Percentiles rank a stretch among this genome's conserved stretches.
These are phyloP conservation scores for Pipa parva DNA, from an alignment of 2,113 vertebrate genomes.

Conservation along the genomic window DNA sequence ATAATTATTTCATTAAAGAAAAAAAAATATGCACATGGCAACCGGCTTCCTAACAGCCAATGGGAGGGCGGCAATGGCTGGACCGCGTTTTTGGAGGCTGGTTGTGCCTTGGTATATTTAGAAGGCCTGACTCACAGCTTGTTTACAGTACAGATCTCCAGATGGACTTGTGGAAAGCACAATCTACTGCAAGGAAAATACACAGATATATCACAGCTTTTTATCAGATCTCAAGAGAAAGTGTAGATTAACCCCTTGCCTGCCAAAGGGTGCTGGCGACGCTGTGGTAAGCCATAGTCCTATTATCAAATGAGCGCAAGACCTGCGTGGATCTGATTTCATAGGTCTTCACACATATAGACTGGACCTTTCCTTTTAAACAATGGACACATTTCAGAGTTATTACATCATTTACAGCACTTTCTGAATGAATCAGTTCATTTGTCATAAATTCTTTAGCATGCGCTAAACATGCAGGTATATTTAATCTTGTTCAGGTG, in stretches of 20 bases:
- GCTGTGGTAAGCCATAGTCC: too few relatives aligned
- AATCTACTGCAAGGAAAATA: constrained; percentile 38
- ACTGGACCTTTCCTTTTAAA: too few relatives aligned
- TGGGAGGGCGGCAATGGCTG: constrained; percentile 25
- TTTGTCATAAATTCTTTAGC: too few relatives aligned
- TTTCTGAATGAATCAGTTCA: too few relatives aligned
- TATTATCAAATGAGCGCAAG: too few relatives aligned
- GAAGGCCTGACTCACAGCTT: constrained; percentile 43
- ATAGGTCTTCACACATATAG: too few relatives aligned
- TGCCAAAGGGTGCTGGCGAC: neutral
- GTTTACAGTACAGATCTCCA: constrained; percentile 44
- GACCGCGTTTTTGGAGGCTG: constrained; percentile 29
- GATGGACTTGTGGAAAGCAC: constrained; percentile 44
- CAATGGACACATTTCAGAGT: too few relatives aligned
- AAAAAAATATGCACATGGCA: constrained; percentile 30
- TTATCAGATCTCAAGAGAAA: constrained; percentile 23
- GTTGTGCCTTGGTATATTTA: constrained; percentile 36
- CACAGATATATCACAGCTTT: constrained; percentile 40
- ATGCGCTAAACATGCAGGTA: too few relatives aligned
- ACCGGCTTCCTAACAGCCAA: constrained; percentile 22
- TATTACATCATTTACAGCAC: too few relatives aligned
- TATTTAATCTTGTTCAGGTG: too few relatives aligned
- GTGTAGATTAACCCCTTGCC: constrained; percentile 15
- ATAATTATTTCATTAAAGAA: constrained; percentile 15
- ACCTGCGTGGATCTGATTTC: too few relatives aligned